Evolutionary conservation across 1,140 invertebrate species (phyloP), one percentile per base, ranked within the genome.

Genomic region (Hyles euphorbiae): DNA sequence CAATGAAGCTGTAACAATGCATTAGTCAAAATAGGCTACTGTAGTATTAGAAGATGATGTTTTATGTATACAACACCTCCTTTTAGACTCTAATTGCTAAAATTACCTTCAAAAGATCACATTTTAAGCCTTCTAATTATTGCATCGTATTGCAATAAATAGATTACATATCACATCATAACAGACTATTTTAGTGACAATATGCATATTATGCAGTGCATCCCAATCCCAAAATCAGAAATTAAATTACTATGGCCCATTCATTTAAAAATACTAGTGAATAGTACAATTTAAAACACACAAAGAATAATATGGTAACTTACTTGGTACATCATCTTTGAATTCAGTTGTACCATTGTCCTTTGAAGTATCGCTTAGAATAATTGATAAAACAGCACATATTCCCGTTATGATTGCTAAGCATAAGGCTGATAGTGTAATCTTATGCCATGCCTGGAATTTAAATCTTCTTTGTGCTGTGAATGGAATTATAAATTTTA

Each of bases 371-470:
- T 72, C 72, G 44, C 63, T 72, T 52, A 67, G 62, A 43, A 77
- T 58, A 32, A 77, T 49, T 50, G 76, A 63, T 8, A 77, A 60
- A 40, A 81, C 64, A 40, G 75, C 71, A 64, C 74, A 68, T 53
- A 76, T 63, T 10, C 74, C 72, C 34, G 70, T 77, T 6, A 81
- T 58, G 32, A 83, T 53, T 33, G 73, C 60, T 34, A 80, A 57
- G 67, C 72, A 77, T 22, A 76, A 47, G 49, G 69, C 66, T 11
- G 67, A 77, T 11, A 80, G 69, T 48, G 70, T 72, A 49, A 83
- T 44, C 54, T 81, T 83, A 36, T 78, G 74, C 78, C 77, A 78
- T 44, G 65, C 53, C 46, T 78, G 64, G 22, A 56, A 49, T 44
- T 56, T 36, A 61, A 34, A 48, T 44, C 8, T 59, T 11, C 43